Base-by-base conservation (phyloP, 1,140 invertebrate genomes). In the Helicorthomorpha holstii region DNA sequence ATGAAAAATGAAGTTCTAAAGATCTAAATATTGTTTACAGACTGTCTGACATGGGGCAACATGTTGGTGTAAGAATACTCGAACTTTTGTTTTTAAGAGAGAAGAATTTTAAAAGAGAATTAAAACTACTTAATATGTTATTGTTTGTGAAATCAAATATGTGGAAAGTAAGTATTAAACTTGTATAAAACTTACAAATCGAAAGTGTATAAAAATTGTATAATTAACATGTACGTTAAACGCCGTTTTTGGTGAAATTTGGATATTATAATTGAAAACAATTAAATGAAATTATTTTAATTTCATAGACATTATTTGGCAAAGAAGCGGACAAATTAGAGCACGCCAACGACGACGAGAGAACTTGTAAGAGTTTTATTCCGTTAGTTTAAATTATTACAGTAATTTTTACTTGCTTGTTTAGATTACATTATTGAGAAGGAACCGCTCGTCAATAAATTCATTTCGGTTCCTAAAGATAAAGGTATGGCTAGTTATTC, bases 271-370 rank as follows among this genome's bases (percentile, higher is more conserved):
- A 34, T 7, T 4, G 4, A 22, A 10, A 16, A 16, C 27, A 26
- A 44, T 27, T 22, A 23, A 34, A 22, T 21, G 23, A 21, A 27
- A 7, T 7, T 7, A 34, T 7, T 34, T 34, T 16, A 34, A 54
- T 56, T 56, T 59, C 48, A 70, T 77, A 85, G 80, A 85, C 83
- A 52, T 71, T 98, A 1, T 99, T 97, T 76, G 91, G 91, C 12
- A 88, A 88, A 64, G 95, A 99, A 75, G 94, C 94, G 49, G 95
- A 98, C 64, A 98, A 98, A 67, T 68, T 99, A 51, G 95, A 98
- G 66, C 87, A 96, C 70, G 91, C 92, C 10, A 97, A 96, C 73
- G 94, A 98, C 71, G 93, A 98, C 72, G 91, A 96, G 62, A 76
- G 83, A 55, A 95, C 87, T 22, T 97, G 71, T 73, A 66, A 50